These are phyloP conservation scores for Drosophila mimetica DNA, from an alignment of 2,888 invertebrate species.

Conservation along the genomic window DNA sequence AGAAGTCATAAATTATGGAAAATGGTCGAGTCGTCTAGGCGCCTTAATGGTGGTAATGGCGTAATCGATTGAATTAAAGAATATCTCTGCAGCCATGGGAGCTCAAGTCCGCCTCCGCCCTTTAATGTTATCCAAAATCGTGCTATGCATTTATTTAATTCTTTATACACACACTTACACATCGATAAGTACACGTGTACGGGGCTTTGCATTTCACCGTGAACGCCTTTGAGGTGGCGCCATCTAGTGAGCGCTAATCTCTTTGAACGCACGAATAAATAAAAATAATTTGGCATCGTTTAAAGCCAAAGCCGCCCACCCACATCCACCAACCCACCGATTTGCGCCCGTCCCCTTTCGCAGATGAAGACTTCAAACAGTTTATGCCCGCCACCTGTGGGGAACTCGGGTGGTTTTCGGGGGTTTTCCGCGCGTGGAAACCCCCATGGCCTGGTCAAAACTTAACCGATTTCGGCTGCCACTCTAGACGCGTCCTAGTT, in stretches of 20 bases:
- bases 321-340: not conserved
- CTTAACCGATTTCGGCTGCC: conserved; percentile 37
- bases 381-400: conserved; percentile 58
- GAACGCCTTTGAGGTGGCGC: conserved; percentile 49
- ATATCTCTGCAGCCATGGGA: not conserved
- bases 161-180: not conserved
- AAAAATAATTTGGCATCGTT: conserved; percentile 73
- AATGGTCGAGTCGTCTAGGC: conserved; percentile 8
- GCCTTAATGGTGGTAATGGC: conserved; percentile 27
- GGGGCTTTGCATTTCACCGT: conserved; percentile 33
- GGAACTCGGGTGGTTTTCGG: conserved; percentile 12
- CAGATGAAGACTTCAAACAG: conserved; percentile 65
- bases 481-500: conserved; percentile 37
- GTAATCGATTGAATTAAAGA: conserved; percentile 30
- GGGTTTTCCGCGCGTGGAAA: conserved; percentile 43
- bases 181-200: conserved; percentile 3
- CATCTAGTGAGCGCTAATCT: conserved; percentile 62
- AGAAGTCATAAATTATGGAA: conserved; percentile 19
- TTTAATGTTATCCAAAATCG: not conserved
- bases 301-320: not conserved
- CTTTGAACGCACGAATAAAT: conserved; percentile 79
- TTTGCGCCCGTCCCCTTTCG: not conserved
- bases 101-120: not conserved
- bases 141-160: not conserved
- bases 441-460: conserved; percentile 26